Base-by-base conservation (phyloP, 2,888 invertebrate genomes). In the Deilephila elpenor region DNA sequence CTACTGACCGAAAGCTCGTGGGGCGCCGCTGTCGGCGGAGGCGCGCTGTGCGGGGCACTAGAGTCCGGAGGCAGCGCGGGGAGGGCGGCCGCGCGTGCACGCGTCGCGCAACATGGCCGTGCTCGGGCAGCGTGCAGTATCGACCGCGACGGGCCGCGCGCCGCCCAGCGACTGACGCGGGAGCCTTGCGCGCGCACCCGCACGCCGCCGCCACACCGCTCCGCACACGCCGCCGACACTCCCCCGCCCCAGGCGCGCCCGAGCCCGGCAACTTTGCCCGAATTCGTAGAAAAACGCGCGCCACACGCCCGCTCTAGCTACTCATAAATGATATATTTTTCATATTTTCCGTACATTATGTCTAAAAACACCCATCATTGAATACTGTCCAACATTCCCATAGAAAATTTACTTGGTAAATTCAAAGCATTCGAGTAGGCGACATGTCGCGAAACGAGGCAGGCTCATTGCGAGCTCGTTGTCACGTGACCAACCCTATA, bases 131-230 rank as follows among this genome's bases (percentile, higher is more conserved):
- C 87, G 84, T 83, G 88, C 88, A 86, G 90, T 93, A 93, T 93
- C 93, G 93, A 93, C 93, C 93, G 90, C 88, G 88, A 93, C 91
- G 91, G 93, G 89, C 87, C 90, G 90, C 89, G 88, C 90, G 91
- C 89, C 91, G 88, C 89, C 89, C 86, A 87, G 89, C 90, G 91
- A 91, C 91, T 91, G 93, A 89, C 90, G 90, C 88, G 88, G 77
- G 88, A 86, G 72, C 87, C 77, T 73, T 93, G 93, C 93, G 93
- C 93, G 93, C 94, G 93, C 94, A 89, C 77, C 78, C 78, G 76
- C 77, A 75, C 77, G 74, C 76, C 75, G 74, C 75, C 79, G 25
- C 25, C 25, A 25, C 25, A 25, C 25, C 25, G 80, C 78, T 75
- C 74, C 84, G 76, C 79, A 78, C 80, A 80, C 77, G 76, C 79